phyloP scores from a whole-genome alignment of 2,888 invertebrate species.

The Ochlodes sylvanus region DNA sequence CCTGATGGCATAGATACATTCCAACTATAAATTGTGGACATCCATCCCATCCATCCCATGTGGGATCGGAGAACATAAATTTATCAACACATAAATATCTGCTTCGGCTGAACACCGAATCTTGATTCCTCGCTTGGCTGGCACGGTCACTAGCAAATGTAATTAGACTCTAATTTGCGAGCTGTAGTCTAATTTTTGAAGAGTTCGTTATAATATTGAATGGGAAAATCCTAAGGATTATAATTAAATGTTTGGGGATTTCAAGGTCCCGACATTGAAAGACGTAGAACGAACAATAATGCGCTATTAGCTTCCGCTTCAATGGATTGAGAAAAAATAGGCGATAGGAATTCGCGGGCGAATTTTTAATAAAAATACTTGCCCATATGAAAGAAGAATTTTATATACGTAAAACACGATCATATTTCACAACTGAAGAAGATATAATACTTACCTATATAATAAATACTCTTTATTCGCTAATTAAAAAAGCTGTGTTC shows the following conservation, averaged over 20 bases:
- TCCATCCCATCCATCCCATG: too few relatives aligned
- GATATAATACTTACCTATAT: too few relatives aligned
- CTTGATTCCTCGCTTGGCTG: too few relatives aligned
- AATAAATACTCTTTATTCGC: background rate
- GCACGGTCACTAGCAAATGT: too few relatives aligned
- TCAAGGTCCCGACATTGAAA: background rate
- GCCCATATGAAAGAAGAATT: background rate
- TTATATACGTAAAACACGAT: background rate
- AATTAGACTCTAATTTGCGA: too few relatives aligned
- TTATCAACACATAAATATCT: too few relatives aligned
- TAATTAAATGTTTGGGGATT: background rate
- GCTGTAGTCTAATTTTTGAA: too few relatives aligned
- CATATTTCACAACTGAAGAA: background rate
- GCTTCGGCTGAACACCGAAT: too few relatives aligned
- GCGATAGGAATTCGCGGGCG: constrained; percentile 11
- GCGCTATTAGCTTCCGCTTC: constrained; percentile 15
- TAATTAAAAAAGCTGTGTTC: background rate
- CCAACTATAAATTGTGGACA: too few relatives aligned
- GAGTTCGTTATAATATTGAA: background rate
- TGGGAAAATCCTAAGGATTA: background rate
- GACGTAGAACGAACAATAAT: constrained; percentile 29
- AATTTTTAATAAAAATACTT: constrained; percentile 15
- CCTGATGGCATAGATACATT: too few relatives aligned
- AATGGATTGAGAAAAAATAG: constrained; percentile 21
- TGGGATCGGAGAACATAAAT: too few relatives aligned